These are phyloP conservation scores for Temnothorax nylanderi DNA, from an alignment of 1,140 invertebrate species.

Conservation along the genomic window DNA sequence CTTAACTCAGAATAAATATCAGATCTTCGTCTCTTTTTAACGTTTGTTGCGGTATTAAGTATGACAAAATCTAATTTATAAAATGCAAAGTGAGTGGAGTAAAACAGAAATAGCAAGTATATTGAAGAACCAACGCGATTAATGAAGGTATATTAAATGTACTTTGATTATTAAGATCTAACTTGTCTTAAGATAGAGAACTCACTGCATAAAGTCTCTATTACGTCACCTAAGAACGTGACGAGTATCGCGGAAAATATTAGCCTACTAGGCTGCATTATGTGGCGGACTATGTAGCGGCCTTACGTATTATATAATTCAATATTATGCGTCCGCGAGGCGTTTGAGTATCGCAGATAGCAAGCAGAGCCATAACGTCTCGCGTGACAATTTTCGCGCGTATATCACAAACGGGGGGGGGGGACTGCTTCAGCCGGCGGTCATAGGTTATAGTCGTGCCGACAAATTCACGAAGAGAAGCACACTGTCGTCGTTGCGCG, in stretches of 20 bases:
- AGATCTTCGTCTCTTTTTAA: neutral
- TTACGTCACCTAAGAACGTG: neutral
- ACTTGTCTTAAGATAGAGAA: neutral
- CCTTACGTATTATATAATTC: constrained; percentile 40
- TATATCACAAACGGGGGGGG: constrained; percentile 16
- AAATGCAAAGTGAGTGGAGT: neutral
- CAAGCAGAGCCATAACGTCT: constrained; percentile 5
- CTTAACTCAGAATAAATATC: neutral
- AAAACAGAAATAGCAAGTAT: neutral
- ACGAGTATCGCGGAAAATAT: neutral
- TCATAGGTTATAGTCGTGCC: neutral
- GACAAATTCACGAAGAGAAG: constrained; percentile 13
- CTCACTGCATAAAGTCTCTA: neutral
- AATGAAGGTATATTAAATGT: neutral
- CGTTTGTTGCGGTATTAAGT: neutral
- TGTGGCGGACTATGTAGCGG: neutral
- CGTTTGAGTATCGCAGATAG: constrained; percentile 4
- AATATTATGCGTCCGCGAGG: constrained; percentile 23
- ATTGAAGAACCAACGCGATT: neutral
- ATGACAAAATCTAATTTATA: neutral
- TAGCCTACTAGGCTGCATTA: neutral
- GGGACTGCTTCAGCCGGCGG: constrained; percentile 1
- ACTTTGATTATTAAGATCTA: neutral
- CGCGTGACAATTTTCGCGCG: constrained; percentile 39
- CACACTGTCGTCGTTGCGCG: constrained; percentile 20